Evolutionary conservation across 2,888 invertebrate genomes (phyloP).

Genomic region (Monoplex corrugatus): DNA sequence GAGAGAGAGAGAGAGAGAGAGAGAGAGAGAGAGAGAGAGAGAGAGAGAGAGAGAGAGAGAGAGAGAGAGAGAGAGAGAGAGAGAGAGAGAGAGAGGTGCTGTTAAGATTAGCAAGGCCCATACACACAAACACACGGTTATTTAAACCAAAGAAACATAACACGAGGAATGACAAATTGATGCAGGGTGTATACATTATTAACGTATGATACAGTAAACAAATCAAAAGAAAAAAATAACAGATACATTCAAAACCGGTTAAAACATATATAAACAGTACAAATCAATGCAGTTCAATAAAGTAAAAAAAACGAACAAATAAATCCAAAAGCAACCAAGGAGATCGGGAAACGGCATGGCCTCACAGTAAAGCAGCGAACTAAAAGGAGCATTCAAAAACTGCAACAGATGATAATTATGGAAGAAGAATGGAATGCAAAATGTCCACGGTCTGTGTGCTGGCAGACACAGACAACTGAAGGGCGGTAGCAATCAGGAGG

Average conservation of each 20-base stretch:
- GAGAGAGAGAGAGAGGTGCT: background rate
- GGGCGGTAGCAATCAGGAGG: background rate
- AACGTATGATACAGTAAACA: background rate
- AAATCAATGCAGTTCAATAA: too few species aligned
- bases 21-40: background rate
- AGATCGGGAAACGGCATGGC: background rate
- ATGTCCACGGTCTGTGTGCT: background rate
- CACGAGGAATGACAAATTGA: background rate
- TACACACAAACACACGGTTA: background rate
- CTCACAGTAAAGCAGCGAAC: background rate
- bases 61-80: background rate
- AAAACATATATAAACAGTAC: background rate
- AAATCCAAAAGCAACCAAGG: background rate
- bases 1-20: background rate
- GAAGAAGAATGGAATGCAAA: background rate
- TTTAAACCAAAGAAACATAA: background rate
- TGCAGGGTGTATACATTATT: background rate
- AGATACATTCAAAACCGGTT: background rate
- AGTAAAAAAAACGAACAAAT: background rate
- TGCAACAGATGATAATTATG: background rate
- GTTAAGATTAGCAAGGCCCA: background rate
- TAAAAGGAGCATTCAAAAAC: background rate
- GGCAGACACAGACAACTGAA: background rate
- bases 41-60: constrained; percentile 19
- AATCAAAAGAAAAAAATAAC: background rate